phyloP scores from a whole-genome alignment of 2,113 vertebrate genomes.

The Ranitomeya variabilis region DNA sequence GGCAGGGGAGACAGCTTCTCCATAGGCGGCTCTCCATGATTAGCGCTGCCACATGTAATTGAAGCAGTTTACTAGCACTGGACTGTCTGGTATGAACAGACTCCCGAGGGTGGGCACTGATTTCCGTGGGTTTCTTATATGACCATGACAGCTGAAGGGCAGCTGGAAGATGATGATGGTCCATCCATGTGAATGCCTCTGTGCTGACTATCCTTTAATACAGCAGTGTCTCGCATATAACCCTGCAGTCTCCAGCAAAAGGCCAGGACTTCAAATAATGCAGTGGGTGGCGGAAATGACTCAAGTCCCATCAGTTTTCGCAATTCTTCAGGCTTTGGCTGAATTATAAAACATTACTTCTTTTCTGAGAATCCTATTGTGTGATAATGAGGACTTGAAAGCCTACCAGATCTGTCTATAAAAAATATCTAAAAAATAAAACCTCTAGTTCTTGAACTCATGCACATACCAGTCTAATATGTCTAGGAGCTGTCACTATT shows the following conservation, averaged over 20 bases:
- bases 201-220: conserved; percentile 10
- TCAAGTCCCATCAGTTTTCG: not conserved
- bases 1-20: too few species aligned
- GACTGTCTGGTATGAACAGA: conserved; percentile 27
- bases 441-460: not conserved
- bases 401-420: not conserved
- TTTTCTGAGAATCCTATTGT: not conserved
- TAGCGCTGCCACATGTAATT: not conserved
- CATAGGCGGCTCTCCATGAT: not conserved
- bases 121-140: conserved; percentile 3
- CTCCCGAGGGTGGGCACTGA: not conserved
- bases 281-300: conserved; percentile 20
- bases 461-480: too few species aligned
- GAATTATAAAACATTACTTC: not conserved
- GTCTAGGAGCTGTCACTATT: too few species aligned
- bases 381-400: not conserved
- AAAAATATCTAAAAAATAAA: not conserved
- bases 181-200: not conserved
- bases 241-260: not conserved
- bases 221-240: not conserved
- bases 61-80: not conserved
- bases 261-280: conserved; percentile 18
- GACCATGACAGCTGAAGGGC: conserved; percentile 8
- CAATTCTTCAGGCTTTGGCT: not conserved
- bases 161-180: not conserved